These are phyloP conservation scores for Pagrus major DNA, from an alignment of 2,113 vertebrate species.

Conservation along the genomic window DNA sequence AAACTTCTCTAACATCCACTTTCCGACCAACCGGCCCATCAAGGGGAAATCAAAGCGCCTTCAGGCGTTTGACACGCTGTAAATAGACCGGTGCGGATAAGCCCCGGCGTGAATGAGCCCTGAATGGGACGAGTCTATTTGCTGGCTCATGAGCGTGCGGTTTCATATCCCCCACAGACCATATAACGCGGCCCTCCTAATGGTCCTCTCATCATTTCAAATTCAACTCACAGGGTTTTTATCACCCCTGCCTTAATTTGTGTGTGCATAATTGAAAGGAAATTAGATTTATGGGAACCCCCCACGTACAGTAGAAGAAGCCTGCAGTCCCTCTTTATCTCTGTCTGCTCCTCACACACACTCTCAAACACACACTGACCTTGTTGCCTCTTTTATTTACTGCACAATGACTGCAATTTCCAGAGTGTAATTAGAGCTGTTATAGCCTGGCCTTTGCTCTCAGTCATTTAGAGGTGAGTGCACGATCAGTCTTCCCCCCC, in stretches of 20 bases:
- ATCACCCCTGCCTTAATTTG: conserved; percentile 70
- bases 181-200: conserved; percentile 57
- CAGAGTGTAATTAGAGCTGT: conserved; percentile 70
- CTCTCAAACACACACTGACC: conserved; percentile 43
- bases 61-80: conserved; percentile 67
- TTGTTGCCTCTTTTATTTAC: conserved; percentile 75
- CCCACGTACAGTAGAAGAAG: conserved; percentile 33
- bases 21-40: conserved; percentile 62
- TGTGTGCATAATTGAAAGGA: conserved; percentile 76
- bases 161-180: conserved; percentile 60
- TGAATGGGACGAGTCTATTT: conserved; percentile 74
- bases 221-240: conserved; percentile 66
- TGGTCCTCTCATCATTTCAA: conserved; percentile 60
- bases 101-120: conserved; percentile 42
- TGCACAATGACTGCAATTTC: conserved; percentile 68
- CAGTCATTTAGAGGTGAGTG: conserved; percentile 65
- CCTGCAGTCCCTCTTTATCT: conserved; percentile 32
- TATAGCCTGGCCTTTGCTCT: conserved; percentile 64
- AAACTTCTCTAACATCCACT: conserved; percentile 68
- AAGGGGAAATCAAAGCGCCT: conserved; percentile 63
- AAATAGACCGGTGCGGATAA: conserved; percentile 58
- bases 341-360: conserved; percentile 22
- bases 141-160: conserved; percentile 53
- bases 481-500: conserved; percentile 45
- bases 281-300: conserved; percentile 63